Evolutionary conservation across 2,888 invertebrate genomes (phyloP).

Genomic region (Eupithecia dodoneata): DNA sequence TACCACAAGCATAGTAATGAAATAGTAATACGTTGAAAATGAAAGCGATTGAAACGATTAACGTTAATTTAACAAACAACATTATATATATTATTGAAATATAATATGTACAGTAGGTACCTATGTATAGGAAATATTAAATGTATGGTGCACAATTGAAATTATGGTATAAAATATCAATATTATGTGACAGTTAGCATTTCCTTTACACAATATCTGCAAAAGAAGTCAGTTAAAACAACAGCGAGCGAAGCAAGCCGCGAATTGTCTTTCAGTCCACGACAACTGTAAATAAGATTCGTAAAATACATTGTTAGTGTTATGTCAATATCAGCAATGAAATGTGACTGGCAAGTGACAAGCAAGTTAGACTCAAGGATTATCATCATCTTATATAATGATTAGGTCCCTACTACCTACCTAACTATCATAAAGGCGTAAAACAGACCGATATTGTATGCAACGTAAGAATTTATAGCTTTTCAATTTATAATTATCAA

Average conservation of each 20-base stretch:
- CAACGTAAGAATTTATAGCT: no score
- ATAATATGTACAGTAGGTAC: no score
- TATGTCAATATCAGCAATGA: not conserved
- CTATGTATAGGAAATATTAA: no score
- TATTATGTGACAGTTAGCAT: not conserved
- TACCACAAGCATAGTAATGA: not conserved
- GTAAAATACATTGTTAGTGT: not conserved
- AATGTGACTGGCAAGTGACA: slow-evolving; percentile 1
- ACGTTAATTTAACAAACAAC: no score
- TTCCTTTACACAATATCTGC: not conserved
- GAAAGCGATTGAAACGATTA: not conserved
- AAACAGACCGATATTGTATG: no score
- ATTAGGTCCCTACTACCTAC: no score
- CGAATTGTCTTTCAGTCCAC: not conserved
- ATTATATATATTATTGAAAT: no score
- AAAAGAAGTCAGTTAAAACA: not conserved
- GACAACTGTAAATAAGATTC: not conserved
- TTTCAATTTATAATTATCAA: no score
- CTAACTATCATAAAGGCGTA: no score
- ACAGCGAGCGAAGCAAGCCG: slow-evolving; percentile 4
- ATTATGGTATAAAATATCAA: not conserved
- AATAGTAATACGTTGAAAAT: not conserved
- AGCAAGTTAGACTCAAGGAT: not conserved
- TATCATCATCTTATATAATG: not conserved
- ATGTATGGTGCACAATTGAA: no score